phyloP scores from a whole-genome alignment of 1,140 invertebrate species.

The Tyrophagus putrescentiae region DNA sequence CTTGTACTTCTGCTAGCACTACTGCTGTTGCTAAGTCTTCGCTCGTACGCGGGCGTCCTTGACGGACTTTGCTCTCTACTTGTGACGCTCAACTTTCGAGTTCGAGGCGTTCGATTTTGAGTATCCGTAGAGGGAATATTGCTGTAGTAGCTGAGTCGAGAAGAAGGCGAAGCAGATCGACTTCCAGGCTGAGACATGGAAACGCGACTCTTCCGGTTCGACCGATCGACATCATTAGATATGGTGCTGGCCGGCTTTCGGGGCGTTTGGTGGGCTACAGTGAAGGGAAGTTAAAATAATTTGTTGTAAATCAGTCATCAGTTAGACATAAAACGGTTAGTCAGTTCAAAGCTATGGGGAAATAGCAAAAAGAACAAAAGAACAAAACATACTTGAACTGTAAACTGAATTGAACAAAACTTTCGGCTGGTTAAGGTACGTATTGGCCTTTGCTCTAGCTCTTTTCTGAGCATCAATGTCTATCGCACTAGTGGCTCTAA shows the following conservation, averaged over 20 bases:
- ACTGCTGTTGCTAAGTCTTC: constrained; percentile 17
- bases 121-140: background rate
- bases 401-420: constrained; percentile 37
- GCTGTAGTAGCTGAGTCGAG: constrained; percentile 48
- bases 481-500: constrained; percentile 75
- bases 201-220: background rate
- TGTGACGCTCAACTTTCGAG: constrained; percentile 26
- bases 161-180: constrained; percentile 69
- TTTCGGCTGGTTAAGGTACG: constrained; percentile 32
- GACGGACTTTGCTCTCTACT: constrained; percentile 35
- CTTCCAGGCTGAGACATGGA: constrained; percentile 43
- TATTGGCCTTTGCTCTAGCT: constrained; percentile 56
- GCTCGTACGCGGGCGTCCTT: constrained; percentile 12
- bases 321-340: background rate
- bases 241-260: background rate
- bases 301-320: background rate
- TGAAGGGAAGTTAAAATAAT: background rate
- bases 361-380: constrained; percentile 3
- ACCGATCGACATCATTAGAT: background rate
- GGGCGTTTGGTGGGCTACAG: background rate
- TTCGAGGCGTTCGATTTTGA: constrained; percentile 33
- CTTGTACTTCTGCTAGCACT: background rate
- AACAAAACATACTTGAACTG: constrained; percentile 4
- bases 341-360: background rate
- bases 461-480: constrained; percentile 73